These are phyloP conservation scores for Pimephales promelas DNA, from an alignment of 2,113 vertebrate species.

Conservation along the genomic window DNA sequence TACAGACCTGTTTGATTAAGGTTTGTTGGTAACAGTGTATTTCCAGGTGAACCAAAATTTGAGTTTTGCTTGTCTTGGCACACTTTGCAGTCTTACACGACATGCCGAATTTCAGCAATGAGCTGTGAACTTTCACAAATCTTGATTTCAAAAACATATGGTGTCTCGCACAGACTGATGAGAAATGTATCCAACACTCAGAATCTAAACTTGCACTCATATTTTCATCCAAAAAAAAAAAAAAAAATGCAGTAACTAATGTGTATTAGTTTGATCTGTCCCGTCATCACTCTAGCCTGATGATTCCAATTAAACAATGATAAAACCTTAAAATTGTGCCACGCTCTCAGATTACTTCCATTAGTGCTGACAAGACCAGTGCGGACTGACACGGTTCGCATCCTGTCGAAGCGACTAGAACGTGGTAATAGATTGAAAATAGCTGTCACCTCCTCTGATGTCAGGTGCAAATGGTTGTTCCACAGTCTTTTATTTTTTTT, in stretches of 20 bases:
- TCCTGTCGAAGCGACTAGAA: slow-evolving; percentile 63
- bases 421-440: slow-evolving; percentile 64
- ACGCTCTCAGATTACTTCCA: slow-evolving; percentile 57
- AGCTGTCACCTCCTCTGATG: slow-evolving; percentile 8
- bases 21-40: not conserved
- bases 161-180: not conserved
- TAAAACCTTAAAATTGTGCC: slow-evolving; percentile 27
- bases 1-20: not conserved
- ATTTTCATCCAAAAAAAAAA: not conserved
- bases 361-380: slow-evolving; percentile 50
- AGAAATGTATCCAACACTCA: not conserved
- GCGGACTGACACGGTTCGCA: slow-evolving; percentile 31
- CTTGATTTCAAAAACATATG: slow-evolving; percentile 16
- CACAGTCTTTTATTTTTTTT: not conserved
- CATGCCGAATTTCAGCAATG: slow-evolving; percentile 7
- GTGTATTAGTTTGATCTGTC: slow-evolving; percentile 35
- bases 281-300: slow-evolving; percentile 43
- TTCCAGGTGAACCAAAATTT: not conserved
- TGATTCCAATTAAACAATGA: slow-evolving; percentile 47
- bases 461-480: slow-evolving; percentile 53
- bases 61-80: slow-evolving; percentile 4
- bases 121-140: not conserved
- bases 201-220: not conserved
- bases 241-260: not conserved
- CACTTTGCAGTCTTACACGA: not conserved